Evolutionary conservation across 2,888 invertebrate species (phyloP).

Genomic region (Eristalis pertinax): DNA sequence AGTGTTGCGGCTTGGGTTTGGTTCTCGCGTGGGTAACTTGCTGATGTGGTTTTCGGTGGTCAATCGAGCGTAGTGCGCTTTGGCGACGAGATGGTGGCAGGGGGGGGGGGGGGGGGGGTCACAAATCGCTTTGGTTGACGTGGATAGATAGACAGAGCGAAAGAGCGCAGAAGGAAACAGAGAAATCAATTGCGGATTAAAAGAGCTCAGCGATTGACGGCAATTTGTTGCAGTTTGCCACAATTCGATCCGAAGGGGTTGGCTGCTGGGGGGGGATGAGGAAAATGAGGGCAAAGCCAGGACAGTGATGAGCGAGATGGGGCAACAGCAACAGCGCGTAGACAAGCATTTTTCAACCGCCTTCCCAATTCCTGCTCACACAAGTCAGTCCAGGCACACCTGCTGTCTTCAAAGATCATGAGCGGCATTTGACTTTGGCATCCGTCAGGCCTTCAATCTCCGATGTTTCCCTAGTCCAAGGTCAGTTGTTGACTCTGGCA

Average conservation of each 20-base stretch:
- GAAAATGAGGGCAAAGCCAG: no score
- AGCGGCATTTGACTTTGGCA: no score
- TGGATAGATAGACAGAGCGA: background rate
- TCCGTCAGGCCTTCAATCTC: no score
- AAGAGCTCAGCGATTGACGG: background rate
- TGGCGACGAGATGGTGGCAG: background rate
- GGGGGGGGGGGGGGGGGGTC: background rate
- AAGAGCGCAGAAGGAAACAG: background rate
- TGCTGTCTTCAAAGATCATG: no score
- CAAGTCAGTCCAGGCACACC: no score
- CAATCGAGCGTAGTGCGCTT: background rate
- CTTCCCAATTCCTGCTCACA: no score
- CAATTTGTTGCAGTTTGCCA: background rate
- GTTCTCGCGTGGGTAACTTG: background rate
- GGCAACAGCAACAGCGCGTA: no score
- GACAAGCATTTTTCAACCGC: no score
- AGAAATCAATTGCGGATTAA: conserved; percentile 1
- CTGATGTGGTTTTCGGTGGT: background rate
- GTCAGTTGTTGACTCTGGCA: no score
- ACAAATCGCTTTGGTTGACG: background rate
- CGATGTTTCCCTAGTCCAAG: no score
- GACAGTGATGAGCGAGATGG: no score
- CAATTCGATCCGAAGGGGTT: background rate
- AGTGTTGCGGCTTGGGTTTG: background rate
- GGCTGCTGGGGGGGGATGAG: background rate